Evolutionary conservation across 2,113 vertebrate genomes (phyloP), one percentile per base, ranked within the genome.

Genomic region (Orcinus orca): DNA sequence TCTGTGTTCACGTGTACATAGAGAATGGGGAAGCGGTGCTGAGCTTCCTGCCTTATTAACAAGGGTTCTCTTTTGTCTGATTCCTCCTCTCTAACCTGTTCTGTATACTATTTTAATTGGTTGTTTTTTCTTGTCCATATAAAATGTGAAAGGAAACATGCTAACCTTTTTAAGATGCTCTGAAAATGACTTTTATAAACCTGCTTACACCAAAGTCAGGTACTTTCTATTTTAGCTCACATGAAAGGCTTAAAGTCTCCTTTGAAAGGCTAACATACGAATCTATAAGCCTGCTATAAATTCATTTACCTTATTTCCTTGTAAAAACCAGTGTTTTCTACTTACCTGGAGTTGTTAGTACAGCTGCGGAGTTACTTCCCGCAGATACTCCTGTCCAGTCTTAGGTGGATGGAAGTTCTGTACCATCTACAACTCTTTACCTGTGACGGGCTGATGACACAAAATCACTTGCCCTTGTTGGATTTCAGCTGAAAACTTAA

Each of bases 161-260:
- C 31, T 74, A 79, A 79, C 77, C 73, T 88, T 92, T 67, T 62
- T 44, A 96, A 94, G 82, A 90, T 92, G 88, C 88, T 71, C 65
- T 95, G 65, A 92, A 93, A 97, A 80, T 89, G 8, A 92, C 47
- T 96, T 98, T 97, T 96, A 17, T 89, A 96, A 97, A 92, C 58
- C 0, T 21, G 3, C 50, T 96, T 97, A 74, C 33, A 93, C 65
- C 68, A 55, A 60, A 62, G 53, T 94, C 47, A 84, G 82, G 65
- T 96, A 77, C 94, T 94, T 95, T 97, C 94, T 82, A 38, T 86
- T 29, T 4, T 63, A 92, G 47, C 31, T 95, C 12, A 88, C 33
- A 93, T 96, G 23, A 84, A 88, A 96, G 74, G 50, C 63, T 93
- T 92, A 53, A 77, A 70, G 53, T 82, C 14, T 63, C n/a, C 79